Evolutionary conservation across 1,140 invertebrate species (phyloP).

Genomic region (Radopholus similis): DNA sequence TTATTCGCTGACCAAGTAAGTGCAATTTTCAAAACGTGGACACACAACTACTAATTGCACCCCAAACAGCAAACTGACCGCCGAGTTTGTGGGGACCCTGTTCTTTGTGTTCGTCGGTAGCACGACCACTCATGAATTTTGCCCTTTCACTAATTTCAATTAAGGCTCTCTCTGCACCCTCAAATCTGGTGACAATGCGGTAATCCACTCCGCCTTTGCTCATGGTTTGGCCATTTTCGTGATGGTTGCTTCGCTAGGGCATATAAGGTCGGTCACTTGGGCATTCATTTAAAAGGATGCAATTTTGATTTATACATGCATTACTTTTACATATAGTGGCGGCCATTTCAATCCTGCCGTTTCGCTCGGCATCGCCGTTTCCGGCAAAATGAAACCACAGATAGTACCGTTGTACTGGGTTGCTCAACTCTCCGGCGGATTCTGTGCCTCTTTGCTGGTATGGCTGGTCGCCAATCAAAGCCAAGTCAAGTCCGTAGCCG

Average conservation of each 20-base stretch:
- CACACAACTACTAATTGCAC: no score
- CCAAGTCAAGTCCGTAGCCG: slow-evolving; percentile 17
- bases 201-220: slow-evolving; percentile 29
- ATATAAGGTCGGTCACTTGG: slow-evolving; percentile 23
- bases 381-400: slow-evolving; percentile 48
- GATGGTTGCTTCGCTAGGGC: slow-evolving; percentile 24
- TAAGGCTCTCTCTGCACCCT: slow-evolving; percentile 18
- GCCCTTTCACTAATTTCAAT: background rate
- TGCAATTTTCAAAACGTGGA: background rate
- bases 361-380: slow-evolving; percentile 53
- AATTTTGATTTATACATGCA: background rate
- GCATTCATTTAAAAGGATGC: slow-evolving; percentile 5
- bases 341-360: slow-evolving; percentile 62
- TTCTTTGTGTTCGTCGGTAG: slow-evolving; percentile 27
- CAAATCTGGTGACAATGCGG: slow-evolving; percentile 8
- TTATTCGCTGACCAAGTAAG: background rate
- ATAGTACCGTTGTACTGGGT: slow-evolving; percentile 53
- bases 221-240: slow-evolving; percentile 41
- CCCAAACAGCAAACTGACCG: slow-evolving; percentile 13
- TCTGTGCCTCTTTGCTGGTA: slow-evolving; percentile 58
- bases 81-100: slow-evolving; percentile 31
- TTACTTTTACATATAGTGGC: slow-evolving; percentile 49
- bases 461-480: slow-evolving; percentile 37
- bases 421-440: slow-evolving; percentile 57
- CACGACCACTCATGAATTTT: background rate